Conservation (phyloP, 64 coral and sea anemone genomes). For the Actinia equina region DNA sequence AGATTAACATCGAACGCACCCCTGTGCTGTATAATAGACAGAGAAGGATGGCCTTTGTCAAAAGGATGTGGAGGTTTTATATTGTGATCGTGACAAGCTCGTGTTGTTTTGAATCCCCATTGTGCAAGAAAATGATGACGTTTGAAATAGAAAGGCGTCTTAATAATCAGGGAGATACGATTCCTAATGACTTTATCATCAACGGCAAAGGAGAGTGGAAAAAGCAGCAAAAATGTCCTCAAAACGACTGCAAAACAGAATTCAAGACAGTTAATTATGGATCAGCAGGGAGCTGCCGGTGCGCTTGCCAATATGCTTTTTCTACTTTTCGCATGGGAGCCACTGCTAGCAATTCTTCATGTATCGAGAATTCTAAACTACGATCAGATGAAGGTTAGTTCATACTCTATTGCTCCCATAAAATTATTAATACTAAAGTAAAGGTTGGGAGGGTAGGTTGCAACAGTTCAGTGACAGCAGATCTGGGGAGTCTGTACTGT, state of each 20-base stretch:
- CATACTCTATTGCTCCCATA: too few relatives aligned
- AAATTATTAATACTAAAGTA: too few relatives aligned
- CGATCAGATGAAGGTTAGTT: conserved; percentile 14
- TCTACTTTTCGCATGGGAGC: conserved; percentile 41
- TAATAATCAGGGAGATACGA: not conserved
- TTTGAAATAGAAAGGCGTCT: not conserved
- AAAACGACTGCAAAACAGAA: not conserved
- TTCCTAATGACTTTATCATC: not conserved
- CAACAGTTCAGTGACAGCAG: too few relatives aligned
- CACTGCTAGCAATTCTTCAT: not conserved
- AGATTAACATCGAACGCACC: not conserved
- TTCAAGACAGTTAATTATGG: not conserved
- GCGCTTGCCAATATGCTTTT: not conserved
- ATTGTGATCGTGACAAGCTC: not conserved
- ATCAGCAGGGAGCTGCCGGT: not conserved
- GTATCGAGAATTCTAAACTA: conserved; percentile 1
- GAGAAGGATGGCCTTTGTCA: not conserved
- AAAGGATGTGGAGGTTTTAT: not conserved
- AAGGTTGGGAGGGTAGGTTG: too few relatives aligned
- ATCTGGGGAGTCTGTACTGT: too few relatives aligned
- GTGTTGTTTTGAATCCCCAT: not conserved
- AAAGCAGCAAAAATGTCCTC: not conserved
- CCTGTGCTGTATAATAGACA: too few relatives aligned
- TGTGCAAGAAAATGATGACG: not conserved
- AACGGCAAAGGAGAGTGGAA: not conserved